Evolutionary conservation across 2,113 vertebrate genomes (phyloP).

Genomic region (Ammospiza caudacuta): DNA sequence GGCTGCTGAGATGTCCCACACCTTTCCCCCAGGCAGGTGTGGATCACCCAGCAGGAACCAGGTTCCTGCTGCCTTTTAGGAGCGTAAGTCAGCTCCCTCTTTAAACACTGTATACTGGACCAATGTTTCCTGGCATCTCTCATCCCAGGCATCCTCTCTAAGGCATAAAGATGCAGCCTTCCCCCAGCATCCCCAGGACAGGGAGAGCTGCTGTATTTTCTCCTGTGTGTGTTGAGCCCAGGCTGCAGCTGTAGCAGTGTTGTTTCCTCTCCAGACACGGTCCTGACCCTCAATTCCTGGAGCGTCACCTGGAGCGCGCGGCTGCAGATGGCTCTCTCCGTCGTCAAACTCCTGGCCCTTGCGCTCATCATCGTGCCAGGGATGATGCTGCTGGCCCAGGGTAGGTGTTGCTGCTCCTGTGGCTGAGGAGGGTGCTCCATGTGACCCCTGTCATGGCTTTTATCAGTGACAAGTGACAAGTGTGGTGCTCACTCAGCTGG

Average conservation of each 20-base stretch:
- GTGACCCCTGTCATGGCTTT: rapidly evolving
- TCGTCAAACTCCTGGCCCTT: slow-evolving; percentile 83
- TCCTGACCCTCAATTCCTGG: slow-evolving; percentile 87
- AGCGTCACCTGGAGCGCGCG: slow-evolving; percentile 83
- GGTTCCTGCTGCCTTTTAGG: not conserved
- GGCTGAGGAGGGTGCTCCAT: not conserved
- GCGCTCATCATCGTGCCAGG: slow-evolving; percentile 86
- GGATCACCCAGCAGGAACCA: not conserved
- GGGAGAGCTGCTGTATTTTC: not conserved
- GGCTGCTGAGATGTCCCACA: not conserved
- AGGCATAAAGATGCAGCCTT: not conserved
- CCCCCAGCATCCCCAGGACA: not conserved
- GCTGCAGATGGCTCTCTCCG: slow-evolving; percentile 79
- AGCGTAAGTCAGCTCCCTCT: not conserved
- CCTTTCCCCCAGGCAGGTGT: not conserved
- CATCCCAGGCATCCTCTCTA: not conserved
- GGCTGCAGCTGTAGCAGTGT: not conserved
- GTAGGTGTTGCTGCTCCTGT: slow-evolving; percentile 51
- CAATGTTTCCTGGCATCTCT: not conserved
- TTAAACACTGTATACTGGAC: not conserved
- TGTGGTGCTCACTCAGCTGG: not conserved
- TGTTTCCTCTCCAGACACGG: slow-evolving; percentile 68
- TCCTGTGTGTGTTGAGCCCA: rapidly evolving
- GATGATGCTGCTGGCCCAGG: slow-evolving; percentile 80
- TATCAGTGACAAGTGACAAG: not conserved